Conservation (phyloP, 2,888 invertebrate species). For the Sturmia bella region DNA sequence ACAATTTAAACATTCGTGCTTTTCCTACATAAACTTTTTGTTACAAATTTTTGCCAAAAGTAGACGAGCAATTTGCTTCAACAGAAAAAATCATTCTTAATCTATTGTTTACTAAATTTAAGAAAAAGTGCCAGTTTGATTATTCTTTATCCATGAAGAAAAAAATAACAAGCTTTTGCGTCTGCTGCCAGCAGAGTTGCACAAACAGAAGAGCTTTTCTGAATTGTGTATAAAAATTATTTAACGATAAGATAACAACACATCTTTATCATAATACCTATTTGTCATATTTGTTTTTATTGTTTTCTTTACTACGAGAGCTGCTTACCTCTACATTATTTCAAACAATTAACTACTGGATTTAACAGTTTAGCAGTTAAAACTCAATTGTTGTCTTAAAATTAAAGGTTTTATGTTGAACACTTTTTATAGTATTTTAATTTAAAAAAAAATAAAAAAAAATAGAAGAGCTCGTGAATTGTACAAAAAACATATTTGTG, state of each 20-base stretch:
- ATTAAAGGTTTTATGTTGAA: background rate
- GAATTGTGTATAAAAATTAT: constrained; percentile 13
- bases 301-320: constrained; percentile 13
- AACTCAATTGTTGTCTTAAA: too few species aligned
- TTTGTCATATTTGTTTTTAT: constrained; percentile 1
- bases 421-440: background rate
- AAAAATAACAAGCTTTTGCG: background rate
- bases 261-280: constrained; percentile 8
- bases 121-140: too few species aligned
- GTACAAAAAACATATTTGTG: background rate
- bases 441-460: background rate
- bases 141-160: too few species aligned
- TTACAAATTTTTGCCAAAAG: too few species aligned
- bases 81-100: too few species aligned
- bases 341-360: too few species aligned
- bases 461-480: background rate
- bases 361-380: too few species aligned
- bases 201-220: constrained; percentile 32
- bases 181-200: background rate
- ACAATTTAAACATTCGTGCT: too few species aligned
- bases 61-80: too few species aligned
- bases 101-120: too few species aligned
- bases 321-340: too few species aligned
- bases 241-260: constrained; percentile 62
- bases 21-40: too few species aligned